Evolutionary conservation across 2,888 invertebrate species (phyloP), one percentile per base, ranked within the genome.

Genomic region (Dromius quadrimaculatus): DNA sequence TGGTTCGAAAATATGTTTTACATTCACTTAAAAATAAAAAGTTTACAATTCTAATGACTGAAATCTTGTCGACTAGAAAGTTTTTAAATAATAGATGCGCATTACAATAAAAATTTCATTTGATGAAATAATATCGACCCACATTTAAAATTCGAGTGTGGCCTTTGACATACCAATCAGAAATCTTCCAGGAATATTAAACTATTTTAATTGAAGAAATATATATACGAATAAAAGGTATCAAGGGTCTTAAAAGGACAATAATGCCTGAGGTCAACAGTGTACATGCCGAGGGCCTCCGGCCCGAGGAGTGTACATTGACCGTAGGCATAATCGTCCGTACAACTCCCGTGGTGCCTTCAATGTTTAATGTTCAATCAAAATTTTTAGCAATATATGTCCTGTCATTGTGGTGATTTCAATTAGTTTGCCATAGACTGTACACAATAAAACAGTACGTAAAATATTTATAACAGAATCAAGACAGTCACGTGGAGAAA

Each of bases 381-480:
- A n/a, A n/a, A n/a, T n/a, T n/a, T n/a, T n/a, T n/a, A n/a, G n/a
- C n/a, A n/a, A n/a, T n/a, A n/a, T n/a, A n/a, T n/a, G n/a, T n/a
- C n/a, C n/a, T n/a, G n/a, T n/a, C n/a, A n/a, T n/a, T n/a, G 36
- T 41, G 17, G 13, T 41, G 17, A 41, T 15, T 41, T 36, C 11
- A 36, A 36, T 11, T 36, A 36, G 36, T 4, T n/a, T 36, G 1
- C 2, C n/a, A n/a, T n/a, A n/a, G n/a, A n/a, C n/a, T n/a, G n/a
- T n/a, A 6, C 28, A 63, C 8, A 66, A 66, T 57, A 57, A 66
- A 66, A 54, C 66, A 66, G 57, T 66, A 66, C 59, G 23, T 59
- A 59, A 68, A 68, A 68, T 68, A 57, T 59, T 54, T 32, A 59
- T 59, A 68, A 68, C 43, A 43, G 28, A 66, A 57, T 57, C 43